Evolutionary conservation across 2,113 vertebrate genomes (phyloP).

Genomic region (Mystacornis crossleyi): DNA sequence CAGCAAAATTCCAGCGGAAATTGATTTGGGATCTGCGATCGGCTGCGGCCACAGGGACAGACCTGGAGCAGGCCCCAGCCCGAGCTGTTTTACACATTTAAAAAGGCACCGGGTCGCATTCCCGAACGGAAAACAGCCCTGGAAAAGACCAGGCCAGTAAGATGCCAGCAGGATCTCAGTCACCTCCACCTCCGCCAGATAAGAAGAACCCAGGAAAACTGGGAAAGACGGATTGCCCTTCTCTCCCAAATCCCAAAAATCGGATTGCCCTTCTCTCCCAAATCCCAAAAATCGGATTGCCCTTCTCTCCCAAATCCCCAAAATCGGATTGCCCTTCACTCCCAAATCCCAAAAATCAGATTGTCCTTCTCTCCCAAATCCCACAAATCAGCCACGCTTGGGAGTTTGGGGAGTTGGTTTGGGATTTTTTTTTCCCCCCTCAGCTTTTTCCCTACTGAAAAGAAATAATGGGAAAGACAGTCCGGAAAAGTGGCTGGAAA

Average conservation of each 20-base stretch:
- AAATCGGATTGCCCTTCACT: no score
- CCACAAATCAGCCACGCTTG: not conserved
- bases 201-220: not conserved
- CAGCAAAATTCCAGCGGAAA: not conserved
- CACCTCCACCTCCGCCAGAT: not conserved
- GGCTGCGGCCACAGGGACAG: not conserved
- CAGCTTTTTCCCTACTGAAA: not conserved
- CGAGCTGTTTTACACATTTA: not conserved
- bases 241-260: not conserved
- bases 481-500: not conserved
- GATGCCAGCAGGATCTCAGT: not conserved
- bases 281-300: no score
- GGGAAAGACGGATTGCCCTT: not conserved
- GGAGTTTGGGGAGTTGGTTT: no score
- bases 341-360: no score
- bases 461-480: not conserved
- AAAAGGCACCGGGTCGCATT: not conserved
- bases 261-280: no score
- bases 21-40: accelerated
- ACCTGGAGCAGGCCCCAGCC: not conserved
- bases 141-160: not conserved
- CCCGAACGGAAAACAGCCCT: not conserved
- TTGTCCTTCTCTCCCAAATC: no score
- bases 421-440: not conserved
- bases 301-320: no score